Base-by-base conservation (phyloP, 2,113 vertebrate species). In the Dicerorhinus sumatrensis region DNA sequence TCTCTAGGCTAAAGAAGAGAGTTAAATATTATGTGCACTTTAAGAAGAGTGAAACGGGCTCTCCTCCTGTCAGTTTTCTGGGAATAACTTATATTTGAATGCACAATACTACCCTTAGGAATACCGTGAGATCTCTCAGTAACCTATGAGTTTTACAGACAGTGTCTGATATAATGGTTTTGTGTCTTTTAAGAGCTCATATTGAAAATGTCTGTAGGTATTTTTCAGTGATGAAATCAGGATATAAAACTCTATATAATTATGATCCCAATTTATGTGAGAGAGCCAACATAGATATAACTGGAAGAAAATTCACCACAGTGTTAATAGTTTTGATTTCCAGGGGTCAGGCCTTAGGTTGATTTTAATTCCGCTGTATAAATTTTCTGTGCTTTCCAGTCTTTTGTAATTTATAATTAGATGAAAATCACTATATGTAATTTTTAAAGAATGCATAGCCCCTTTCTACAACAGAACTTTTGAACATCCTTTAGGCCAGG, bases 361-460 rank as follows among this genome's bases (percentile, higher is more conserved):
- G 51, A 84, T 89, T 97, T 87, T 94, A 84, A 94, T 83, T 94
- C 94, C n/a, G 81, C 63, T 79, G 18, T 69, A 3, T 88, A 85
- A 56, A 56, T 85, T 72, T 96, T 48, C 77, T 89, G 3, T 92
- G 36, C 58, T 96, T 95, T 94, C 67, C 23, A 92, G 42, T 92
- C 4, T 89, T 79, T 92, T 54, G 54, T 77, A 54, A 70, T 62
- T 75, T 69, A 69, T 42, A 60, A 72, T 87, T n/a, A 75, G 31
- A 88, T 90, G 69, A 93, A 89, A 94, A 94, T 87, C 56, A 92
- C 23, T 76, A 60, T 29, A 36, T 96, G 27, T 63, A 67, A 48
- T 88, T 96, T 96, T 75, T 58, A 70, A 90, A 82, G 58, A 80
- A 51, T 79, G 0, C 17, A 16, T 54, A 85, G 51, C n/a, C 25